A percentile compares a stretch with the other conserved stretches of the same genome.
Evolutionary conservation across 2,113 vertebrate species (phyloP).

Genomic region (Daboia siamensis): DNA sequence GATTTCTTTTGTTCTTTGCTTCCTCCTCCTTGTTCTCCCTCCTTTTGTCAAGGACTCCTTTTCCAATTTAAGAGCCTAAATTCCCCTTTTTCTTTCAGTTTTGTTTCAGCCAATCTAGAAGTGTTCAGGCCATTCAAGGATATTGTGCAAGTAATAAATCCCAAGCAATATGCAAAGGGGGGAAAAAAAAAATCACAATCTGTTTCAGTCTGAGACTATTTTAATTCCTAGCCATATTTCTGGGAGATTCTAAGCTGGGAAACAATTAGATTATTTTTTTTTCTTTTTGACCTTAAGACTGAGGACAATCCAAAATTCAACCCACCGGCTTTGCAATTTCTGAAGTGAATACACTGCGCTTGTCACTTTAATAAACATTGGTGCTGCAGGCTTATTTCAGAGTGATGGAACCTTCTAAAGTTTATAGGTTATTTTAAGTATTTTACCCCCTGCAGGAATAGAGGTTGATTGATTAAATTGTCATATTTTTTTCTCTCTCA

Average conservation of each 20-base stretch:
- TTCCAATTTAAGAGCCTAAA: not conserved
- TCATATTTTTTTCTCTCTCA: constrained; percentile 41
- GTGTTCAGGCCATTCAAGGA: not conserved
- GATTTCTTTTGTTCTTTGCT: not conserved
- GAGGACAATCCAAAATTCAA: constrained; percentile 49
- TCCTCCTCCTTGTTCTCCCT: not conserved
- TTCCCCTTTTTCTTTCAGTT: constrained; percentile 19
- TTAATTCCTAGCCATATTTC: not conserved
- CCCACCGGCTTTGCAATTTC: constrained; percentile 60
- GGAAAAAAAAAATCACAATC: constrained; percentile 46
- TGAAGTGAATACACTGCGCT: constrained; percentile 57
- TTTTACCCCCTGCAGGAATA: constrained; percentile 35
- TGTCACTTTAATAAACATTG: constrained; percentile 63
- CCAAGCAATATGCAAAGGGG: constrained; percentile 42
- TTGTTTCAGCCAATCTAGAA: constrained; percentile 30
- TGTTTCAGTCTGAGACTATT: constrained; percentile 30
- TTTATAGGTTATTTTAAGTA: constrained; percentile 42
- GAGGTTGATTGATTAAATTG: constrained; percentile 71
- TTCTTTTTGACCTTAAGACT: constrained; percentile 37
- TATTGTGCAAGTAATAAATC: not conserved
- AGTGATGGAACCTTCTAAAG: constrained; percentile 55
- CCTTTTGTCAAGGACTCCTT: not conserved
- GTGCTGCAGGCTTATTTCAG: constrained; percentile 64
- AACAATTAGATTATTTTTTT: not conserved
- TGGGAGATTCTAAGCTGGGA: not conserved